phyloP scores from a whole-genome alignment of 2,797 vertebrate species.

The Gymnothorax javanicus region DNA sequence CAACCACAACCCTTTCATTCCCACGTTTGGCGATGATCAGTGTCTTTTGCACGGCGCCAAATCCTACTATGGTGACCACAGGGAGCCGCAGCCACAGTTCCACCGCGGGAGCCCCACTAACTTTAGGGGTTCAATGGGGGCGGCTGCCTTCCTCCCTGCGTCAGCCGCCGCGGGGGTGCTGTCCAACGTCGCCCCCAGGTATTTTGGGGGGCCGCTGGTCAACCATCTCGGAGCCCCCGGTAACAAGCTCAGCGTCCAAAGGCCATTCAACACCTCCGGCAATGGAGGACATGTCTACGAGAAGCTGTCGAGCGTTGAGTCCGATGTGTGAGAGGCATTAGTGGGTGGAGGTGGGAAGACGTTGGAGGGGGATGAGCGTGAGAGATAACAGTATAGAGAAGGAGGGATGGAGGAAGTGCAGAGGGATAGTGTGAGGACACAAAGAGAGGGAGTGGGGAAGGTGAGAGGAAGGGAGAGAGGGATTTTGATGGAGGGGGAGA shows the following conservation, averaged over 20 bases:
- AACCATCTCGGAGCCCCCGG: conserved; percentile 85
- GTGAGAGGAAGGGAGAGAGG: conserved; percentile 28
- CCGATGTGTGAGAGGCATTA: conserved; percentile 83
- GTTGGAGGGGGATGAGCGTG: conserved; percentile 14
- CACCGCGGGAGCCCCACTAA: conserved; percentile 86
- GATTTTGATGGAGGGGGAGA: conserved; percentile 24
- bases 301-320: conserved; percentile 99
- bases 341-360: too few relatives aligned
- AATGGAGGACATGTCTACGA: conserved; percentile 99
- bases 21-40: conserved; percentile 99
- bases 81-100: conserved; percentile 84
- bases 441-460: conserved; percentile 14
- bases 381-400: conserved; percentile 16
- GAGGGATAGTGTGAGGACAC: conserved; percentile 22
- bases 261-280: conserved; percentile 87
- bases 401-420: conserved; percentile 56
- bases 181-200: conserved; percentile 89
- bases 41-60: conserved; percentile 99
- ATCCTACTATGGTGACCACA: conserved; percentile 97
- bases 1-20: conserved; percentile 99
- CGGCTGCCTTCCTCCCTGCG: conserved; percentile 87
- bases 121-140: conserved; percentile 83
- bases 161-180: conserved; percentile 90
- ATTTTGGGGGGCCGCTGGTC: conserved; percentile 78
- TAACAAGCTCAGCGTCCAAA: conserved; percentile 72